A percentile compares a stretch with the other conserved stretches of the same genome.
Evolutionary conservation across 2,888 invertebrate genomes (phyloP).

Genomic region (Latheticus oryzae): DNA sequence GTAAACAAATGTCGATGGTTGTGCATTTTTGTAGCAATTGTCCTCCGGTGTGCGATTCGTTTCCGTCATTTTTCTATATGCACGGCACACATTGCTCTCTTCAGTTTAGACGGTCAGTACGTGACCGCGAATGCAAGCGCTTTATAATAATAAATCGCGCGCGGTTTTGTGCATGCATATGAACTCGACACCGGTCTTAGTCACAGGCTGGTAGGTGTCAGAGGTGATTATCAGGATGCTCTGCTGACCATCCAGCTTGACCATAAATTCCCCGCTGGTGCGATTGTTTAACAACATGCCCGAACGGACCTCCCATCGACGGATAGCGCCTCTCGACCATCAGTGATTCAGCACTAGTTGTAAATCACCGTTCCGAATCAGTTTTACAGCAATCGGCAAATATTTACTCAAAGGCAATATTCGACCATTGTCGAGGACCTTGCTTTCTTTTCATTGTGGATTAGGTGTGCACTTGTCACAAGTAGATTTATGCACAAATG

Average conservation of each 20-base stretch:
- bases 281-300: constrained; percentile 62
- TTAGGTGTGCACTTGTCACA: constrained; percentile 62
- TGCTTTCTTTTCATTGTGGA: constrained; percentile 58
- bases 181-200: constrained; percentile 61
- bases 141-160: constrained; percentile 63
- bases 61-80: constrained; percentile 60
- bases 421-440: constrained; percentile 54
- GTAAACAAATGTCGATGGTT: constrained; percentile 47
- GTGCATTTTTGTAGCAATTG: constrained; percentile 46
- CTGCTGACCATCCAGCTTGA: constrained; percentile 39
- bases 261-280: constrained; percentile 49
- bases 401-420: constrained; percentile 64
- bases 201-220: constrained; percentile 55
- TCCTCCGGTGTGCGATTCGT: constrained; percentile 55
- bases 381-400: constrained; percentile 62
- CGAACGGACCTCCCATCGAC: constrained; percentile 59
- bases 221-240: constrained; percentile 43
- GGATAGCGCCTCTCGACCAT: constrained; percentile 30
- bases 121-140: constrained; percentile 64
- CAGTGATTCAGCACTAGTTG: constrained; percentile 60
- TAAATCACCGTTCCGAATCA: constrained; percentile 61
- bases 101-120: constrained; percentile 58
- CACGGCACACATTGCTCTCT: constrained; percentile 58
- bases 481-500: constrained; percentile 63
- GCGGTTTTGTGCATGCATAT: constrained; percentile 61